These are phyloP conservation scores for Leucopsar rothschildi DNA, from an alignment of 2,113 vertebrate genomes.

Conservation along the genomic window DNA sequence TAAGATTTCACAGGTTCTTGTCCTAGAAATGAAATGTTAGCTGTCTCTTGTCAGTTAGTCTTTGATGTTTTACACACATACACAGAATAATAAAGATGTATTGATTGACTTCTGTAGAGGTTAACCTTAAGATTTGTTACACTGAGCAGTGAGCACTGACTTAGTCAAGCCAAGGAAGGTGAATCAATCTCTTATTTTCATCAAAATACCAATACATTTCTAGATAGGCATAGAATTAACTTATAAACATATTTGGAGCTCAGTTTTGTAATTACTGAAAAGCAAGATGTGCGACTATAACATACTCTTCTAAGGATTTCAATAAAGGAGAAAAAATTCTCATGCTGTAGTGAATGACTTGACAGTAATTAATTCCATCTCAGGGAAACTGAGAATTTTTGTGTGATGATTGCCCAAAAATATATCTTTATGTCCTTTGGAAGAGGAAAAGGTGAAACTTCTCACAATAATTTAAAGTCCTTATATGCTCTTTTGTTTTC, in stretches of 20 bases:
- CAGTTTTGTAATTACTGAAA: background rate
- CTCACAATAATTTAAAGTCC: background rate
- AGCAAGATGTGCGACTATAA: background rate
- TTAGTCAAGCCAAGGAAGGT: background rate
- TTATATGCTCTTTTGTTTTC: background rate
- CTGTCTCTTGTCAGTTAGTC: conserved; percentile 39
- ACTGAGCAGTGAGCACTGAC: conserved; percentile 9
- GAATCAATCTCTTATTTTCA: conserved; percentile 23
- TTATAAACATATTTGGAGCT: background rate
- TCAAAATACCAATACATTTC: background rate
- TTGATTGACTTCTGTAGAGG: conserved; percentile 56
- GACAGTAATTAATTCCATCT: background rate
- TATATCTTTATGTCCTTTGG: background rate
- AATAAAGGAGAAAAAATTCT: background rate
- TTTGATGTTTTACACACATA: conserved; percentile 46
- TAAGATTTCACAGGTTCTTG: background rate
- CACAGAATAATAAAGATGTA: conserved; percentile 60
- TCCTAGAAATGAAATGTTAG: conserved; percentile 49
- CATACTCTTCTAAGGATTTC: background rate
- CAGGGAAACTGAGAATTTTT: background rate
- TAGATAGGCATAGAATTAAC: background rate
- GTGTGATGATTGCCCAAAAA: background rate
- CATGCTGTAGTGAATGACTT: background rate
- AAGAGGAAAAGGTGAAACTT: background rate
- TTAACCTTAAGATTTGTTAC: conserved; percentile 62